phyloP scores from a whole-genome alignment of 2,888 invertebrate species.

The Pollenia griseotomentosa region DNA sequence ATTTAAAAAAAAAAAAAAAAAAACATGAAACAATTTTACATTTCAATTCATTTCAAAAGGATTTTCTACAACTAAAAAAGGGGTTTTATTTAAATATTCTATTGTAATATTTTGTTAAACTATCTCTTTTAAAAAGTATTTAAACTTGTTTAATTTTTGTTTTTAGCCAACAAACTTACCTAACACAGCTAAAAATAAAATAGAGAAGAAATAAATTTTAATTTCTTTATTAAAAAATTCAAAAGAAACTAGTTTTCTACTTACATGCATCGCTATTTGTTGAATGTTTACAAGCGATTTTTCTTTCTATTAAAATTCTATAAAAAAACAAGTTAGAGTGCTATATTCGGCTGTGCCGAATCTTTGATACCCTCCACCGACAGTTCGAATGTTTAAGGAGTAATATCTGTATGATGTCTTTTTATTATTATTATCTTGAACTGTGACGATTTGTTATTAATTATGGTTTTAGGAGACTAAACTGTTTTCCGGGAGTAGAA shows the following conservation, averaged over 20 bases:
- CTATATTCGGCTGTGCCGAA: no score
- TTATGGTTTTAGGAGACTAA: no score
- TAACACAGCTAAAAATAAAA: slow-evolving; percentile 49
- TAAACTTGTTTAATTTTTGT: not conserved
- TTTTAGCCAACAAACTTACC: slow-evolving; percentile 47
- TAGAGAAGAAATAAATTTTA: slow-evolving; percentile 29
- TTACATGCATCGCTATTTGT: slow-evolving; percentile 2
- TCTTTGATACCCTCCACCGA: no score
- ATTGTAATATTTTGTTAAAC: not conserved
- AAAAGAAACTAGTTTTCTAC: not conserved
- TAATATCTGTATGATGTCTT: no score
- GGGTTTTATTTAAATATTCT: not conserved
- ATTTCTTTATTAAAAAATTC: not conserved
- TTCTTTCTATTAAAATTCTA: not conserved
- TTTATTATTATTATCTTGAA: no score
- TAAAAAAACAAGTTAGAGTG: no score
- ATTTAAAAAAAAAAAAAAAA: no score
- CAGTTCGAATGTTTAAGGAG: no score
- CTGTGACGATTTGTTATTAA: no score
- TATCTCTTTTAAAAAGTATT: not conserved
- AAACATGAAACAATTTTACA: slow-evolving; percentile 24
- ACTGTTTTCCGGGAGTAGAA: no score
- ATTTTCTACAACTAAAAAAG: not conserved
- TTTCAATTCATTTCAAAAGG: slow-evolving; percentile 11
- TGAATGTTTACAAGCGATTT: slow-evolving; percentile 8